Base-by-base conservation (phyloP, 1,140 invertebrate genomes). In the Tetranychus cinnabarinus region DNA sequence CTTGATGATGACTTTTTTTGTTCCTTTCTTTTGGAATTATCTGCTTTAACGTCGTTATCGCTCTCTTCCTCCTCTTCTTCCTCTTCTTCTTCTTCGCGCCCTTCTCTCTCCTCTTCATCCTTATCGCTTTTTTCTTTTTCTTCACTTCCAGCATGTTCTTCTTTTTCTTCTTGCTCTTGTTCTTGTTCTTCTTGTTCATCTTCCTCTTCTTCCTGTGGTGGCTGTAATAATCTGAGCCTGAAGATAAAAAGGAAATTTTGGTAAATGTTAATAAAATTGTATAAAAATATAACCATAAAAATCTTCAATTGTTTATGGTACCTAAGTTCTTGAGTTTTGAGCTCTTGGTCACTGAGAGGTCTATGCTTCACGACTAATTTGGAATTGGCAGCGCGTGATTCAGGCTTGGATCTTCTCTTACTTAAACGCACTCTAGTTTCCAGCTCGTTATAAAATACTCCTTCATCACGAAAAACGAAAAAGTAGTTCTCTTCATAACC, bases 401-500 rank as follows among this genome's bases (percentile, higher is more conserved):
- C 71, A 69, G 76, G 75, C 73, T 88, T 82, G 61, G 86, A 82
- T 50, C 88, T 77, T 58, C 91, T 78, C 72, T 95, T 96, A 66
- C 83, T 93, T 47, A 96, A 74, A 34, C 89, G 79, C 52, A 96
- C 90, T 56, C 89, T 78, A 0, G 92, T 97, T 74, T 97, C 93
- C 65, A 98, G 70, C 73, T 97, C 92, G 77, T 97, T 92, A 72
- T 97, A 98, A 73, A 85, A 97, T 35, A 93, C 85, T 56, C 83
- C 85, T 68, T 76, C 85, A 69, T 93, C 81, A 59, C 89, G 79
- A 59, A 93, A 80, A 61, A 95, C 85, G 72, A 97, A 84, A 74
- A 97, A 98, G 71, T 97, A 97, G 72, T 93, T 97, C 73, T 97
- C 93, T 73, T 97, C 91, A 69, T 96, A 97, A 47, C 91, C 92